Evolutionary conservation across 2,797 vertebrate species (phyloP), one percentile per base, ranked within the genome.

Genomic region (Silurus aristotelis): DNA sequence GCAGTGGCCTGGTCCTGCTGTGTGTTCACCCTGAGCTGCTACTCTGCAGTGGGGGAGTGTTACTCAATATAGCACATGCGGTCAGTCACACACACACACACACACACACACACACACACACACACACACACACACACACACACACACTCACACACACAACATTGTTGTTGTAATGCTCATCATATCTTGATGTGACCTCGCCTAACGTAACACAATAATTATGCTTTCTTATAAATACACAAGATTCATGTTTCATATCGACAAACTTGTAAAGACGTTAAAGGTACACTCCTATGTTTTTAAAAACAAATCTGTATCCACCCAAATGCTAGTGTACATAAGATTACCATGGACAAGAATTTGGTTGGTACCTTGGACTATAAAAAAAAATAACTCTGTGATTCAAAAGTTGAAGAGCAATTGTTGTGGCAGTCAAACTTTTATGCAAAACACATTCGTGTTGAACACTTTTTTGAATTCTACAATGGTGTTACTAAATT

Each of bases 1-100:
- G 90, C 91, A 91, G 92, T 88, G 85, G 87, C 89, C 82, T 87
- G 86, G 83, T 86, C 87, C 83, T 75, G 81, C 80, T 84, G 73
- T 83, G 86, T 86, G 81, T 89, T 68, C 75, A 84, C 81, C 81
- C 60, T 85, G 61, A 85, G 64, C 13, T 76, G 83, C 58, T 81
- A 72, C 78, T 77, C 72, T 48, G 58, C 63, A 63, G 61, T 17
- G 86, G 56, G n/a, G 43, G 66, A 70, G 63, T 72, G 78, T 64
- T 85, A 43, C 82, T 82, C 61, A 77, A 84, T 85, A 87, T 78
- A 85, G 64, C n/a, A 7, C 56, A 68, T 72, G 84, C 73, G 67
- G 67, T 82, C 77, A 66, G 22, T 52, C 2, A 17, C 64, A 17
- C 72, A 20, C 60, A 38, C 58, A 73, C 25, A 48, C 71, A 78